These are phyloP conservation scores for Euwallacea similis DNA, from an alignment of 1,140 invertebrate genomes.

Conservation along the genomic window DNA sequence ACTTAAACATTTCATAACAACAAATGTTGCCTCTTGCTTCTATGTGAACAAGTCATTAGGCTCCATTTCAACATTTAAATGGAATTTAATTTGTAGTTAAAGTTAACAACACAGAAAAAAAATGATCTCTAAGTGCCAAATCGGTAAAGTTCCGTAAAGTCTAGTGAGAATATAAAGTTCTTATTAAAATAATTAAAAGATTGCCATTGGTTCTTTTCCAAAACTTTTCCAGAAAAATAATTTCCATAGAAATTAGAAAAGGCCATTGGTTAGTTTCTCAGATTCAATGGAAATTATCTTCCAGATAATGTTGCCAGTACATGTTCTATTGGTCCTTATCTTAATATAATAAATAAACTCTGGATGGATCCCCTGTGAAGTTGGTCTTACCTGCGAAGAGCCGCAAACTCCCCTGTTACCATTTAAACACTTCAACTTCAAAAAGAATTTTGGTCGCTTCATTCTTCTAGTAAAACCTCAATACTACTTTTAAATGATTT, in stretches of 20 bases:
- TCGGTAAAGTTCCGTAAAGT: no score
- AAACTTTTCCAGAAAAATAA: background rate
- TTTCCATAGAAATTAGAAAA: background rate
- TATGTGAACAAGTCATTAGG: no score
- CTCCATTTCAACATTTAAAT: no score
- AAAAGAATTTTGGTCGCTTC: conserved; percentile 44
- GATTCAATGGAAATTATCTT: no score
- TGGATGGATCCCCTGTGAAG: conserved; percentile 36
- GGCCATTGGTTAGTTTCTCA: background rate
- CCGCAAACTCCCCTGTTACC: conserved; percentile 42
- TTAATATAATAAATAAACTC: background rate
- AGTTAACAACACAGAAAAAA: no score
- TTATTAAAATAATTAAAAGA: background rate
- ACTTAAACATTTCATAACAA: no score
- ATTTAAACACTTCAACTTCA: conserved; percentile 45
- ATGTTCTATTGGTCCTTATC: background rate
- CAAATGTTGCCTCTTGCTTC: no score
- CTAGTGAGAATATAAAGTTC: no score
- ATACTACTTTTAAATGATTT: conserved; percentile 45
- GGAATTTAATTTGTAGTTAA: no score
- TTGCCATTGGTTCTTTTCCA: background rate
- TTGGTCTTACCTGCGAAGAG: conserved; percentile 48
- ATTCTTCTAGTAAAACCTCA: conserved; percentile 43
- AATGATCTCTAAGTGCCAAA: no score
- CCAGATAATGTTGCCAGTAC: no score